Evolutionary conservation across 2,113 vertebrate genomes (phyloP).

Genomic region (Mohoua ochrocephala): DNA sequence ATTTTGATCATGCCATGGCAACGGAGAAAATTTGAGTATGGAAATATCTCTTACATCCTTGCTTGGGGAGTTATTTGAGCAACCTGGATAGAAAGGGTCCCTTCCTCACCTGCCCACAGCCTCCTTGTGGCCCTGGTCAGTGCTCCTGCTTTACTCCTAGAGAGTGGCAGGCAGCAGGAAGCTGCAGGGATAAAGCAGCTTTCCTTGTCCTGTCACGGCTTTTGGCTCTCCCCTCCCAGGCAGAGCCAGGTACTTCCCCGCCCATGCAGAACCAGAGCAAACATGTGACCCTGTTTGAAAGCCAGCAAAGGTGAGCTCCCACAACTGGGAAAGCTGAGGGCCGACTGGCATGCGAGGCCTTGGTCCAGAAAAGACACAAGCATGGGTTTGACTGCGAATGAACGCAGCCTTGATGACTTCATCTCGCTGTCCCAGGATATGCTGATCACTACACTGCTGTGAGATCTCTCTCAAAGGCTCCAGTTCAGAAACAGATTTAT

Average conservation of each 20-base stretch:
- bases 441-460: too few relatives aligned
- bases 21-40: neutral
- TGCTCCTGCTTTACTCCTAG: neutral
- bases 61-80: neutral
- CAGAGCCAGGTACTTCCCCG: neutral
- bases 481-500: neutral
- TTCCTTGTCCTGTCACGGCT: neutral
- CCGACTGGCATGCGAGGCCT: neutral
- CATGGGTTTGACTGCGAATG: neutral
- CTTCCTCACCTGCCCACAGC: neutral
- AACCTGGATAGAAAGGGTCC: neutral
- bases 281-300: neutral
- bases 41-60: neutral
- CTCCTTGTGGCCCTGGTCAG: neutral
- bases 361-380: neutral
- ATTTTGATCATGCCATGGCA: neutral
- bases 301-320: neutral
- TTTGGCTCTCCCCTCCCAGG: neutral
- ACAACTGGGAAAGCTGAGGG: neutral
- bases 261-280: neutral
- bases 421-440: fast-evolving
- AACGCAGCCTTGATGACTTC: neutral
- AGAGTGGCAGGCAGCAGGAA: neutral
- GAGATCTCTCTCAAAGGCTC: neutral
- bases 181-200: neutral